Base-by-base conservation (phyloP, 2,797 vertebrate species). In the Austrolebias charrua region DNA sequence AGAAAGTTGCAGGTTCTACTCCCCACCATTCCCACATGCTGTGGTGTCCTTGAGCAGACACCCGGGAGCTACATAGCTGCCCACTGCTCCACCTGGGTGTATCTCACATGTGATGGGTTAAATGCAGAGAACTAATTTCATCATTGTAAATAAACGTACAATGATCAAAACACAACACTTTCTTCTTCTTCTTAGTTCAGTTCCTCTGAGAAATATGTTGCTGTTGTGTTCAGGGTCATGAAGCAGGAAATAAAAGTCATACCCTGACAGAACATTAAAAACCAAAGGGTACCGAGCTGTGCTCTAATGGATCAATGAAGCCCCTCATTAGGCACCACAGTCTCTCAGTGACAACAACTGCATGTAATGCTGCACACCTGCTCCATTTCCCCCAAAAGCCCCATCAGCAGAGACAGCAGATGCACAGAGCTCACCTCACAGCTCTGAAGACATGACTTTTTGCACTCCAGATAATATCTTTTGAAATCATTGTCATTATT, bases 321-420 rank as follows among this genome's bases (percentile, higher is more conserved):
- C 31, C 66, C 61, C 43, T 75, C 33, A 60, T 75, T 65, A 60
- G 51, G 19, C 14, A 43, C 15, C 29, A 52, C 29, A 53, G 63
- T 55, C 60, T 46, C 66, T 78, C 50, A 28, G 48, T 59, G 45
- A 12, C 60, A 28, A 47, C 43, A 38, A 10, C 29, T 55, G 12
- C 51, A 51, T 45, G 9, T 28, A 6, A 10, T 29, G 8, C 29
- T 48, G 38, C 35, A 13, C 29, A 31, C 35, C 20, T n/a, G 43
- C 16, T 68, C 64, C 74, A 81, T 44, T 62, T 46, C 46, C 19
- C 24, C 19, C n/a, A 24, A 7, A 57, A 19, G 68, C 53, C 69
- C 53, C 54, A 51, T 16, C 0, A 43, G 63, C 40, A 75, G 65
- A 75, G 65, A 66, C 7, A 18, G 49, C 1, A 16, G 15, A 38